Percentiles rank a stretch among this genome's conserved stretches.
These are phyloP conservation scores for Eleginops maclovinus DNA, from an alignment of 2,113 vertebrate genomes.

Conservation along the genomic window DNA sequence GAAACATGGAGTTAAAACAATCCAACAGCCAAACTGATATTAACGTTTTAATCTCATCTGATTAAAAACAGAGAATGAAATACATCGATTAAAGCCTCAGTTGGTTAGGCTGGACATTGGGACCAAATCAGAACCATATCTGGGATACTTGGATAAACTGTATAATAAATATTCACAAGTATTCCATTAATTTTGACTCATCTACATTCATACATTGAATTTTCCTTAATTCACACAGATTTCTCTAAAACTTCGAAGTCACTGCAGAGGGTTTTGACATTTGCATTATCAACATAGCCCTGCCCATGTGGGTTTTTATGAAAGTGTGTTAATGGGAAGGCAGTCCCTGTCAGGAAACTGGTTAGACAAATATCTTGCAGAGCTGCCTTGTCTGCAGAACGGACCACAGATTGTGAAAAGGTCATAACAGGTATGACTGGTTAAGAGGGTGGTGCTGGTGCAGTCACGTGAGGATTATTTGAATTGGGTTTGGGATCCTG, in stretches of 20 bases:
- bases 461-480: neutral
- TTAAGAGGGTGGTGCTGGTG: neutral
- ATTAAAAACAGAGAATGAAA: neutral
- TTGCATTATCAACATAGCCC: constrained; percentile 13
- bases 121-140: neutral
- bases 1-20: neutral
- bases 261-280: neutral
- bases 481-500: constrained; percentile 5
- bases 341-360: constrained; percentile 16
- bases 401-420: neutral
- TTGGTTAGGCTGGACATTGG: neutral
- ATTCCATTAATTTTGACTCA: neutral
- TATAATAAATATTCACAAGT: neutral
- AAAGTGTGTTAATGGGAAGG: neutral
- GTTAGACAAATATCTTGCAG: constrained; percentile 24
- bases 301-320: constrained; percentile 4
- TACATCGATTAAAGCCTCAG: neutral
- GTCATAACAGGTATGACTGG: constrained; percentile 8
- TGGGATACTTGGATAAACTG: neutral
- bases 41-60: no score
- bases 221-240: neutral
- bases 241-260: neutral
- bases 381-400: constrained; percentile 2
- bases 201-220: neutral
- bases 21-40: no score